Evolutionary conservation across 2,888 invertebrate species (phyloP).

Genomic region (Megamerina dolium): DNA sequence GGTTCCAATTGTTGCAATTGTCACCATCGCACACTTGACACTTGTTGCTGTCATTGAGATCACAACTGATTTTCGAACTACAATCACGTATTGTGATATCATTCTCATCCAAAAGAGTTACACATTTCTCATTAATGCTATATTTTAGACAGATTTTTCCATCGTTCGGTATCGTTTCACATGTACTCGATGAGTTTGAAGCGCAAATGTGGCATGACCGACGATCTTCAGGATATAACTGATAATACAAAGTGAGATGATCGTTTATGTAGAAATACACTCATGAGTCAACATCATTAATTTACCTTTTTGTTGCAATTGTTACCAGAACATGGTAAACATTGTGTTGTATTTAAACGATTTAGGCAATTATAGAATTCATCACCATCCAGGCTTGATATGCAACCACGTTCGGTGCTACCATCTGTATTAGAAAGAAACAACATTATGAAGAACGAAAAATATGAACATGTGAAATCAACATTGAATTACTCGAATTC

Average conservation of each 20-base stretch:
- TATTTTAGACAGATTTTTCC: conserved; percentile 27
- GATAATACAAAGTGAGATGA: neutral
- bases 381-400: conserved; percentile 26
- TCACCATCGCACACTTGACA: conserved; percentile 30
- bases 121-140: conserved; percentile 25
- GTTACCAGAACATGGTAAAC: conserved; percentile 28
- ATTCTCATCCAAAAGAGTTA: conserved; percentile 23
- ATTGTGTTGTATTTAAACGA: conserved; percentile 24
- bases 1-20: conserved; percentile 32
- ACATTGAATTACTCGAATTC: too few species aligned
- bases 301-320: conserved; percentile 33
- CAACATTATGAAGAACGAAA: neutral
- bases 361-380: conserved; percentile 29
- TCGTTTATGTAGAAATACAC: neutral
- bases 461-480: neutral
- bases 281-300: neutral
- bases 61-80: conserved; percentile 27
- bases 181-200: conserved; percentile 22
- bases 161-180: conserved; percentile 26
- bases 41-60: conserved; percentile 4
- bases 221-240: conserved; percentile 38
- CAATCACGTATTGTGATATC: conserved; percentile 38
- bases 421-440: conserved; percentile 25
- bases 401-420: conserved; percentile 40
- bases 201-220: conserved; percentile 34